phyloP scores from a whole-genome alignment of 2,888 invertebrate genomes.

The Drosophila siamana region DNA sequence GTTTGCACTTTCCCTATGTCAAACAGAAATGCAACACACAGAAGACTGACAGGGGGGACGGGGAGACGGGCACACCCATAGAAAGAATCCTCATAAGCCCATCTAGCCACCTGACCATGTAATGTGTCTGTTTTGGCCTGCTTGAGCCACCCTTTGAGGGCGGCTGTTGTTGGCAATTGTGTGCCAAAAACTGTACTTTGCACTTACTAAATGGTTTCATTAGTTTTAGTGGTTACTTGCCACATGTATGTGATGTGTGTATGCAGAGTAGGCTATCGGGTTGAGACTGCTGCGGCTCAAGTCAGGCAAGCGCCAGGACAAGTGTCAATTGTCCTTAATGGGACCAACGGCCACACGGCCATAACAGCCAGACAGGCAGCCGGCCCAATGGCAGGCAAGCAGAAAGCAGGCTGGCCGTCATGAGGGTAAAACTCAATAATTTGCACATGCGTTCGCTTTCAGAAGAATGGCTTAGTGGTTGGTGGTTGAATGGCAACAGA shows the following conservation, averaged over 20 bases:
- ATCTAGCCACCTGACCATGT: slow-evolving; percentile 9
- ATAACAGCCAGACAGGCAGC: background rate
- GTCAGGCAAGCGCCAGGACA: slow-evolving; percentile 44
- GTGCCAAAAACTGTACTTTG: slow-evolving; percentile 52
- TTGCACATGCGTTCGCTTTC: slow-evolving; percentile 47
- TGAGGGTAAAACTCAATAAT: slow-evolving; percentile 63
- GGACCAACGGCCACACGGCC: slow-evolving; percentile 8
- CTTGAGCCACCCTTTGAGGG: slow-evolving; percentile 46
- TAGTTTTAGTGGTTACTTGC: slow-evolving; percentile 73
- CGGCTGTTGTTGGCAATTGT: slow-evolving; percentile 2
- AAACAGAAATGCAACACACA: slow-evolving; percentile 13
- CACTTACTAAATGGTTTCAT: slow-evolving; percentile 77
- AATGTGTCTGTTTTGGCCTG: slow-evolving; percentile 14
- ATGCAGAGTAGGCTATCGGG: slow-evolving; percentile 6
- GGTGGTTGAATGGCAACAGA: slow-evolving; percentile 12
- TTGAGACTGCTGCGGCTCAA: slow-evolving; percentile 7
- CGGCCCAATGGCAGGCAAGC: background rate
- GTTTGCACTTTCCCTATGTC: slow-evolving; percentile 40
- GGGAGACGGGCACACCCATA: background rate
- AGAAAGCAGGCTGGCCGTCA: background rate
- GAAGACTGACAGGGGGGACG: slow-evolving; percentile 3
- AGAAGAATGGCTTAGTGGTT: slow-evolving; percentile 11
- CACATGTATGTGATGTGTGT: slow-evolving; percentile 1
- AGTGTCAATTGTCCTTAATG: slow-evolving; percentile 71
- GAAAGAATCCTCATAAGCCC: slow-evolving; percentile 39